Conservation (phyloP, 1,140 invertebrate species). For the Orchestia grillus region DNA sequence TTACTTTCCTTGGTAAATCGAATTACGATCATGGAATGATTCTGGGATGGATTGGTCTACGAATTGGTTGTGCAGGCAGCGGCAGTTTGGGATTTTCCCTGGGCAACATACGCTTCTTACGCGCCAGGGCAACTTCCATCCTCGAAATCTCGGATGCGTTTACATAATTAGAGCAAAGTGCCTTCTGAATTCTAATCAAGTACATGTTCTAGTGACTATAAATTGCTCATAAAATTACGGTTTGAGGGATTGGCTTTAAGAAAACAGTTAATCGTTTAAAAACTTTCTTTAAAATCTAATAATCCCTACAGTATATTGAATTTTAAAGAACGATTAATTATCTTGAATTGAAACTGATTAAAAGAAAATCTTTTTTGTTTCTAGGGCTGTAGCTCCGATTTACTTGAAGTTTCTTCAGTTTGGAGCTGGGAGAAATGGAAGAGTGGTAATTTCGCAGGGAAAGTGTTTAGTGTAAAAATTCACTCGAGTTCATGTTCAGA, state of each 20-base stretch:
- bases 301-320: background rate
- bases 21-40: constrained; percentile 60
- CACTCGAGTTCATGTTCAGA: background rate
- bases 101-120: constrained; percentile 16
- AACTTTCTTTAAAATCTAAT: background rate
- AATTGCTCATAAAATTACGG: background rate
- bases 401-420: background rate
- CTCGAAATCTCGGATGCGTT: background rate
- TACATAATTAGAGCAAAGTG: constrained; percentile 3
- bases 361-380: background rate
- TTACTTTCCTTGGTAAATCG: constrained; percentile 59
- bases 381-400: background rate
- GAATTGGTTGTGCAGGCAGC: constrained; percentile 36
- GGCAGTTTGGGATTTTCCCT: constrained; percentile 33
- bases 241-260: background rate
- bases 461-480: background rate
- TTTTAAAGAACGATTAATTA: background rate
- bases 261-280: background rate
- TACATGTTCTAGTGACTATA: background rate
- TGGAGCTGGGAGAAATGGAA: background rate
- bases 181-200: background rate
- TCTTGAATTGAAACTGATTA: background rate
- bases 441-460: background rate
- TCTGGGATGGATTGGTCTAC: constrained; percentile 56
- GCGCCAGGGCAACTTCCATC: background rate